phyloP scores from a whole-genome alignment of 2,113 vertebrate genomes.

The Mobula hypostoma region DNA sequence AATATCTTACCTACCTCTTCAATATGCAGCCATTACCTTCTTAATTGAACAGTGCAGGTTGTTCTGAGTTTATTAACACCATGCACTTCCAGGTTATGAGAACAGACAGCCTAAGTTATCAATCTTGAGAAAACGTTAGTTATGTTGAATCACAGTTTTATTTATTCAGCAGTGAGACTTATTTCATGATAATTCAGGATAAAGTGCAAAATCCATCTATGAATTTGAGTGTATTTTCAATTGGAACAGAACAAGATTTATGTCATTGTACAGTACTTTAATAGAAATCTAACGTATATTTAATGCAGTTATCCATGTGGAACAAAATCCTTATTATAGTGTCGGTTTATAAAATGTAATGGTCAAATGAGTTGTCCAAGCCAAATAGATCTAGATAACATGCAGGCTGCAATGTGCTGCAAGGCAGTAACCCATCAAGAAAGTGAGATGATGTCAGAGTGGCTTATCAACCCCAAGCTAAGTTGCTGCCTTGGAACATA shows the following conservation, averaged over 20 bases:
- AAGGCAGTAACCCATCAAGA: conserved; percentile 23
- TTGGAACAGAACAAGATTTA: not conserved
- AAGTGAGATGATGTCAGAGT: not conserved
- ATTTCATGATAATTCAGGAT: not conserved
- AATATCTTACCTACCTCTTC: not conserved
- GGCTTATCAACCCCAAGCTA: not conserved
- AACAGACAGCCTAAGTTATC: not conserved
- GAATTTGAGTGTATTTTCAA: not conserved
- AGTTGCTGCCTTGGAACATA: conserved; percentile 13
- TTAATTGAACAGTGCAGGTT: not conserved
- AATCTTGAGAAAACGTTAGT: not conserved
- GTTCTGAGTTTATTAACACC: not conserved
- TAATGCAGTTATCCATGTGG: not conserved
- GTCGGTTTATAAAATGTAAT: not conserved
- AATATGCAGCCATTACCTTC: not conserved
- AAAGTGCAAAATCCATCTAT: not conserved
- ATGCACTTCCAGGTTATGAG: not conserved
- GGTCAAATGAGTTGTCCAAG: conserved; percentile 17
- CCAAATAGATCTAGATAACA: not conserved
- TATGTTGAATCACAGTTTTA: not conserved
- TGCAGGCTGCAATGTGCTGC: not conserved
- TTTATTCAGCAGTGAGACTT: not conserved
- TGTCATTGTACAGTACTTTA: not conserved
- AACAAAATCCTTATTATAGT: not conserved
- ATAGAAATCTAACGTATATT: not conserved